Evolutionary conservation across 92 coral and sea anemone species (phyloP).

Genomic region (Epizoanthus illoricatus): DNA sequence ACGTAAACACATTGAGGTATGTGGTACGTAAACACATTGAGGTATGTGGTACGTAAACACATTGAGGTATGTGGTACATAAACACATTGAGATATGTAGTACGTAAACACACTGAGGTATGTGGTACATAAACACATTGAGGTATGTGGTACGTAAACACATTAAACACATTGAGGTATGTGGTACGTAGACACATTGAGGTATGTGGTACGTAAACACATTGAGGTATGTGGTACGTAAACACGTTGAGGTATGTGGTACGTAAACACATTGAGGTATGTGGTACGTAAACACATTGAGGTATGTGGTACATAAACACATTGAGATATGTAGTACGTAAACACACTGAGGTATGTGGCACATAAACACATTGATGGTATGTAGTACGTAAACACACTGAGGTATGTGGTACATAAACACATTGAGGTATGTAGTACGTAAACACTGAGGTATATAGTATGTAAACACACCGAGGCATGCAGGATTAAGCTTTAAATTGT

Average conservation of each 20-base stretch:
- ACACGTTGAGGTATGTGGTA: slow-evolving; percentile 84
- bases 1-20: slow-evolving; percentile 87
- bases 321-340: too few relatives aligned
- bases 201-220: too few relatives aligned
- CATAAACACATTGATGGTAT: slow-evolving; percentile 70
- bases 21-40: background rate
- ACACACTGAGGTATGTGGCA: background rate
- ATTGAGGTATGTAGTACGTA: background rate
- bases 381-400: slow-evolving; percentile 67
- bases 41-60: background rate
- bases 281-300: background rate
- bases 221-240: slow-evolving; percentile 4
- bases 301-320: too few relatives aligned
- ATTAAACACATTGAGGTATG: too few relatives aligned
- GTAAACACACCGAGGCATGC: background rate
- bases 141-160: background rate
- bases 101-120: background rate
- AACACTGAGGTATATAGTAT: background rate
- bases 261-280: background rate
- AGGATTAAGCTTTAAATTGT: background rate
- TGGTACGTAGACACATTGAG: too few relatives aligned
- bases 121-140: background rate
- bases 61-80: background rate
- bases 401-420: slow-evolving; percentile 44
- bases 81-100: background rate